Conservation (phyloP, 1,140 invertebrate genomes). For the Solen grandis region DNA sequence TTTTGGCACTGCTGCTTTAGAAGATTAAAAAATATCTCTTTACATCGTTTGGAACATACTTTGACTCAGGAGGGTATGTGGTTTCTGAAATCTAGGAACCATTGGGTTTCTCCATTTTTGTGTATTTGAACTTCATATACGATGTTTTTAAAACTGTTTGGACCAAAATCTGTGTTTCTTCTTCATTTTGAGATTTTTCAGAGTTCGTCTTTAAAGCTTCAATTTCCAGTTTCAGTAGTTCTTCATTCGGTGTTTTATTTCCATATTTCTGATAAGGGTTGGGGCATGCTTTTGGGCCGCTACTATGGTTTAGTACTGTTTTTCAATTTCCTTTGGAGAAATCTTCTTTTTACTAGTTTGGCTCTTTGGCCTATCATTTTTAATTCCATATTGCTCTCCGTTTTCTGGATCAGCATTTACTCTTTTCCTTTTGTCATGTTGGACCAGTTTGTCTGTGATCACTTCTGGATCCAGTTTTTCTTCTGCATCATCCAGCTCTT, state of each 20-base stretch:
- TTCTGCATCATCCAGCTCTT: not conserved
- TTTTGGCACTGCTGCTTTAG: not conserved
- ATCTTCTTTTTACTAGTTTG: not conserved
- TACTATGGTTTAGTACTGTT: not conserved
- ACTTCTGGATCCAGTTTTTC: not conserved
- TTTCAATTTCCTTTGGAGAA: not conserved
- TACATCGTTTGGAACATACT: not conserved
- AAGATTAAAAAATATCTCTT: not conserved
- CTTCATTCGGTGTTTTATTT: not conserved
- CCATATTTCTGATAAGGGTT: not conserved
- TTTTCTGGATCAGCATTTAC: not conserved
- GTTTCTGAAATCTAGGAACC: not conserved
- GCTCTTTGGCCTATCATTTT: too few species aligned
- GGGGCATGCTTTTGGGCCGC: not conserved
- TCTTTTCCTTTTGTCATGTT: not conserved
- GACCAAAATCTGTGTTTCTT: slow-evolving; percentile 6
- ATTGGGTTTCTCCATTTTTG: not conserved
- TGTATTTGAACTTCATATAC: not conserved
- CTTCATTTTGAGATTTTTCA: not conserved
- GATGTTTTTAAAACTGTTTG: slow-evolving; percentile 16
- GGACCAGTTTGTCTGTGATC: not conserved
- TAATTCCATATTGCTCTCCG: not conserved
- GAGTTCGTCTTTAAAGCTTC: not conserved
- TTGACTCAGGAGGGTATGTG: slow-evolving; percentile 11
- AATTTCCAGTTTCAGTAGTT: not conserved